Evolutionary conservation across 2,797 vertebrate genomes (phyloP), one percentile per base, ranked within the genome.

Genomic region (Chromis chromis): DNA sequence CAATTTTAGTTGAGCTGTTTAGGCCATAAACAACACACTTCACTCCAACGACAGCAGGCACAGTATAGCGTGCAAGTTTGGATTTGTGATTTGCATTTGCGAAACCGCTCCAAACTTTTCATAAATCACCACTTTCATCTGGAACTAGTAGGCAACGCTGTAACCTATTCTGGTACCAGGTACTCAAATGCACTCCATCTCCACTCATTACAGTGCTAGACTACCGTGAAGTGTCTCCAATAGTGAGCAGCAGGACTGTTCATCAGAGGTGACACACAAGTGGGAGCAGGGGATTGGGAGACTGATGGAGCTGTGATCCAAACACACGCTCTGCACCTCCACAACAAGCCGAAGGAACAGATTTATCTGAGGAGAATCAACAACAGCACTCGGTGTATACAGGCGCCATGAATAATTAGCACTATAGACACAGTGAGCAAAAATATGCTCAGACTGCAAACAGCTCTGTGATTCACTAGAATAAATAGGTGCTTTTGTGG

Each of bases 231-330:
- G 88, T 88, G 88, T 82, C 85, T 89, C 88, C 86, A 75, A 85
- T 83, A 83, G 88, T 86, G 89, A 92, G 90, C 86, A 87, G 83
- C 85, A 86, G 83, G 74, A 78, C 87, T 85, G 88, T 90, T 90
- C 84, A 91, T 91, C 88, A 86, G 87, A 90, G 88, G 89, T 89
- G 91, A 91, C 88, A 77, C 79, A 73, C 78, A 83, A 84, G 88
- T 89, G 88, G 88, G 89, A 88, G 87, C 83, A 64, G 70, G 82
- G 87, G 91, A 88, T 87, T 83, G 89, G 81, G 88, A 88, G 85
- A 91, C 65, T 82, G 88, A 91, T 89, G 86, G 84, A 85, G 88
- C 85, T 82, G 84, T 84, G 89, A 92, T 89, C 80, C 85, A 89
- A 87, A 88, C 77, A 78, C 82, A 69, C 48, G 55, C 78, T 70